Conservation (phyloP, 2,888 invertebrate species). For the Dasysyrphus tricinctus region DNA sequence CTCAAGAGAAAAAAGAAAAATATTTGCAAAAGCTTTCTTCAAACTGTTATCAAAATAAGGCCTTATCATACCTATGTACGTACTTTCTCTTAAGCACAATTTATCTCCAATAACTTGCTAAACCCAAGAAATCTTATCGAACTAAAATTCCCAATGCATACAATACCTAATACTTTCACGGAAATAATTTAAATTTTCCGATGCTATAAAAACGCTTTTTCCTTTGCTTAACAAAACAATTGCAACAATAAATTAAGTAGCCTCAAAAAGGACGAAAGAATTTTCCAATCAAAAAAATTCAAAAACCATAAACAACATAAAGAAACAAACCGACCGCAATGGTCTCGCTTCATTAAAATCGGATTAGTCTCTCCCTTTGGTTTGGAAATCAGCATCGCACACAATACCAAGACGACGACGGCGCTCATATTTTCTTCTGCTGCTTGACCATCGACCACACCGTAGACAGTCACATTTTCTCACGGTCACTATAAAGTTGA, state of each 20-base stretch:
- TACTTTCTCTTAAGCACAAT: background rate
- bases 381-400: constrained; percentile 1
- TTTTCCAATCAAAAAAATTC: constrained; percentile 68
- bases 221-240: constrained; percentile 25
- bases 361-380: constrained; percentile 80
- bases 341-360: constrained; percentile 83
- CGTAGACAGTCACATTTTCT: constrained; percentile 50
- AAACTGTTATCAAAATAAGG: too few relatives aligned
- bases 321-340: constrained; percentile 79
- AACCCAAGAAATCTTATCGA: background rate
- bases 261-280: constrained; percentile 23
- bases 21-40: too few relatives aligned
- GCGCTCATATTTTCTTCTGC: constrained; percentile 47
- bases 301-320: constrained; percentile 72
- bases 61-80: too few relatives aligned
- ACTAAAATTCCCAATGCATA: background rate
- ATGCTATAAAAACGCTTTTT: constrained; percentile 34
- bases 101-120: background rate
- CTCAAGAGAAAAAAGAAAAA: too few relatives aligned
- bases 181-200: constrained; percentile 54
- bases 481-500: constrained; percentile 53
- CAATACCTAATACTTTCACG: constrained; percentile 46
- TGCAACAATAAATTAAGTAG: constrained; percentile 40
- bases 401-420: background rate
- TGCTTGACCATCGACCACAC: constrained; percentile 44